Evolutionary conservation across 2,113 vertebrate genomes (phyloP).

Genomic region (Propithecus coquereli): DNA sequence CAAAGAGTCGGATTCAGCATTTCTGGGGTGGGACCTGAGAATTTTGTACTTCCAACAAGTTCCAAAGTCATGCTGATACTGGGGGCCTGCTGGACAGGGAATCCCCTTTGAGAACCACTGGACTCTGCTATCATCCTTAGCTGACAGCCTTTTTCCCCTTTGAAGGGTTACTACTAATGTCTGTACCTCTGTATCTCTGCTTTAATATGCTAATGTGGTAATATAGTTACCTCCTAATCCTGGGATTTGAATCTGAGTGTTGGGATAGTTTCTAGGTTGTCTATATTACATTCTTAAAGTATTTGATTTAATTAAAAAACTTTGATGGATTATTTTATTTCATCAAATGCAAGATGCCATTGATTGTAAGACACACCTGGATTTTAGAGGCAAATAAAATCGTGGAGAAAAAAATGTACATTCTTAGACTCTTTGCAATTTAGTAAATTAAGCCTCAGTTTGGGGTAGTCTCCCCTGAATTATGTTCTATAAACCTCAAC

Average conservation of each 20-base stretch:
- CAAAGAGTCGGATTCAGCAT: neutral
- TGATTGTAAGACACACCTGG: neutral
- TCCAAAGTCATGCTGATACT: neutral
- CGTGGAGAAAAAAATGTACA: neutral
- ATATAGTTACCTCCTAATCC: neutral
- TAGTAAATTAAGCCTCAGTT: neutral
- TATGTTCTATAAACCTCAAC: neutral
- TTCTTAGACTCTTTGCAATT: neutral
- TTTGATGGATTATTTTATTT: neutral
- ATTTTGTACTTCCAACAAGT: neutral
- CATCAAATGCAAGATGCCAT: neutral
- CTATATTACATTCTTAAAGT: neutral
- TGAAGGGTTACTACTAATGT: neutral
- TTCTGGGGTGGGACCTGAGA: neutral
- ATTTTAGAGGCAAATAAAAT: neutral
- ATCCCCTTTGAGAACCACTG: neutral
- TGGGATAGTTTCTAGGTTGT: neutral
- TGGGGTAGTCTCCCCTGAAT: neutral
- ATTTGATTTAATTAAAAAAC: slow-evolving; percentile 3
- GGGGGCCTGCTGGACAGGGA: neutral
- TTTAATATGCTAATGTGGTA: neutral
- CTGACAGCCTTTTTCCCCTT: neutral
- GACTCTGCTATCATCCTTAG: neutral
- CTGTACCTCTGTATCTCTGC: neutral
- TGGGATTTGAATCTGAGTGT: neutral